These are phyloP conservation scores for Lycaena phlaeas DNA, from an alignment of 2,888 invertebrate species.

Conservation along the genomic window DNA sequence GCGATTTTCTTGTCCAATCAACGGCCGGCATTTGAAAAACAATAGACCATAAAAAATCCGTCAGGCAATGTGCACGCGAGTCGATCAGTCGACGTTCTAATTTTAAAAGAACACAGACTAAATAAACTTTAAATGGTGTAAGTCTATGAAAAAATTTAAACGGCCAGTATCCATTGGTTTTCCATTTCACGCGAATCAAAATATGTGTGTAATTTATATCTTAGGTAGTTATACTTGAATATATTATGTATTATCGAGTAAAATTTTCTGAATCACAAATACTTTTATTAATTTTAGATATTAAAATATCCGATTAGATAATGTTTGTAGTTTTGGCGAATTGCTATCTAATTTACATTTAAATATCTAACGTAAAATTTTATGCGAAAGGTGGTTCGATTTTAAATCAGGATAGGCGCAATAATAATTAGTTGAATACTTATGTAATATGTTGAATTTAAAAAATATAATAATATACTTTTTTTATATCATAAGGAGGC, in stretches of 20 bases:
- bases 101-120: slow-evolving; percentile 25
- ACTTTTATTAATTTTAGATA: slow-evolving; percentile 2
- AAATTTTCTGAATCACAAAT: slow-evolving; percentile 11
- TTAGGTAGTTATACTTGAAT: slow-evolving; percentile 15
- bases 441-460: too few relatives aligned
- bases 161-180: slow-evolving; percentile 18
- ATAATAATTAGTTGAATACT: too few relatives aligned
- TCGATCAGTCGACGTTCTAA: slow-evolving; percentile 33
- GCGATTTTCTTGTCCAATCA: slow-evolving; percentile 45
- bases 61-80: slow-evolving; percentile 60
- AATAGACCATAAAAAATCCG: slow-evolving; percentile 69
- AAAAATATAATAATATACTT: too few relatives aligned
- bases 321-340: too few relatives aligned
- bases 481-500: too few relatives aligned
- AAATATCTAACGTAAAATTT: too few relatives aligned
- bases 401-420: too few relatives aligned
- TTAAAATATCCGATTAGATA: too few relatives aligned
- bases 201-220: slow-evolving; percentile 16
- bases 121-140: too few relatives aligned
- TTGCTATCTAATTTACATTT: too few relatives aligned
- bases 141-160: slow-evolving; percentile 11
- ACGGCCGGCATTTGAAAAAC: slow-evolving; percentile 57
- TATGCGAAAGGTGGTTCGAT: too few relatives aligned
- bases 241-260: slow-evolving; percentile 13
- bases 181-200: slow-evolving; percentile 21